Percentiles rank a stretch among this genome's conserved stretches.
These are phyloP conservation scores for Cyclophora albipunctata DNA, from an alignment of 2,888 invertebrate species.

Conservation along the genomic window DNA sequence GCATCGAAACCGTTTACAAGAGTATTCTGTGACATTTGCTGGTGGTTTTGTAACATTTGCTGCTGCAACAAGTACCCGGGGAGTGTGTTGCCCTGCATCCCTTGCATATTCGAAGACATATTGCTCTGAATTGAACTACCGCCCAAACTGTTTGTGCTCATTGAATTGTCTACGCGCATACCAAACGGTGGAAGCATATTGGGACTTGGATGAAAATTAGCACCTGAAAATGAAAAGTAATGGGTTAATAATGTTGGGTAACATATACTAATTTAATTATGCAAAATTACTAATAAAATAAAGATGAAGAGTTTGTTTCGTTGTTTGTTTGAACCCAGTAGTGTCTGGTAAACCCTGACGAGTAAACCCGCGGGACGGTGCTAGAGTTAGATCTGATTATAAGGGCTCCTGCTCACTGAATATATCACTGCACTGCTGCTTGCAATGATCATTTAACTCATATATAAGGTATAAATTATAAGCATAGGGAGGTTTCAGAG, in stretches of 20 bases:
- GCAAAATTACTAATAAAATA: neutral
- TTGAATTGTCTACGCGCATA: constrained; percentile 63
- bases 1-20: constrained; percentile 60
- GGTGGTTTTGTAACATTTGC: constrained; percentile 40
- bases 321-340: too few relatives aligned
- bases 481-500: too few relatives aligned
- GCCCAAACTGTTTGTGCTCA: constrained; percentile 30
- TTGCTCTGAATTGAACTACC: constrained; percentile 18
- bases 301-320: too few relatives aligned
- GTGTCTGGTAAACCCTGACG: too few relatives aligned
- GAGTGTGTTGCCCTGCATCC: constrained; percentile 11
- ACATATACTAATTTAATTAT: neutral
- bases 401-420: too few relatives aligned
- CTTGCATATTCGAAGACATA: constrained; percentile 4
- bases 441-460: too few relatives aligned
- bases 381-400: too few relatives aligned
- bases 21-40: constrained; percentile 38
- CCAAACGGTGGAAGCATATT: constrained; percentile 71
- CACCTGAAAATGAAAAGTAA: constrained; percentile 42
- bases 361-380: too few relatives aligned
- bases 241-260: constrained; percentile 8
- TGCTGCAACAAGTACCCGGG: constrained; percentile 52
- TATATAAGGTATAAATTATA: too few relatives aligned
- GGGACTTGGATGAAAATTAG: constrained; percentile 68
- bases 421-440: too few relatives aligned